Base-by-base conservation (phyloP, 2,113 vertebrate genomes). In the Dendropsophus ebraccatus region DNA sequence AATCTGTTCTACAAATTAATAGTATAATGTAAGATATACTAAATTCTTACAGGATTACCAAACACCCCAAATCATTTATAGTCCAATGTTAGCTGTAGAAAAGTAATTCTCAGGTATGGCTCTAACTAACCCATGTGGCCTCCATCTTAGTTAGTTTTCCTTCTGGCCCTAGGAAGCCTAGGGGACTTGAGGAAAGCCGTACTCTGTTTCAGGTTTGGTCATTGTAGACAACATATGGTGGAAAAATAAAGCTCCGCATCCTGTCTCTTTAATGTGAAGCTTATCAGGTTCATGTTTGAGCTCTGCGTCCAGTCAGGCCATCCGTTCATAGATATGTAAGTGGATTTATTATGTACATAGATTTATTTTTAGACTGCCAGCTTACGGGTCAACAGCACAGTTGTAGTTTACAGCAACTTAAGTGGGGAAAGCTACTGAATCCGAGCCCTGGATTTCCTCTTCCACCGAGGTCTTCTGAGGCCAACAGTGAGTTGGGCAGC, bases 311-410 rank as follows among this genome's bases (percentile, higher is more conserved):
- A 32, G n/a, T 2, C 23, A 49, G 35, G 41, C 45, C 28, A 8
- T 73, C 67, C 6, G 14, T 9, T 49, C 30, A 32, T 23, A 28
- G 30, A 35, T 5, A 52, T 47, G 30, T 69, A 85, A 85, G 60
- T 78, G 60, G 75, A 85, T 85, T 76, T 85, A 69, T 16, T 13
- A 28, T 28, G 13, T 30, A 37, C 11, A 35, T 3, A 32, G 72
- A 56, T 17, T 52, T 80, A 86, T 72, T 70, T 56, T 79, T 79
- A 79, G 58, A 79, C 23, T 23, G 1, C 5, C 8, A 45, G 74
- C 62, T 70, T 80, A 80, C 58, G 41, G 21, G 49, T 79, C 47
- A 37, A 5, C 10, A 19, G 23, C 28, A 32, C 1, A 6, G 41
- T 41, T 76, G 52, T 45, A n/a, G 25, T 56, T 45, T 23, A 35